Percentiles rank a stretch among this genome's conserved stretches.
Conservation (phyloP, 2,113 vertebrate genomes). For the Oryctolagus cuniculus region mOryCun1.1 NC_091442.1:19121001-19121500, state of each 20-base stretch:
- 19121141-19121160: too few species aligned
- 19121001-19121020: too few species aligned
- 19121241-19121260: background rate
- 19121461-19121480: background rate
- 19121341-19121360: background rate
- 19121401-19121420: background rate
- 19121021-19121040: too few species aligned
- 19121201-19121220: too few species aligned
- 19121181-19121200: too few species aligned
- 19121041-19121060: too few species aligned
- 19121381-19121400: background rate
- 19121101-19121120: too few species aligned
- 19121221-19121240: too few species aligned
- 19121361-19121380: background rate
- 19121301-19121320: background rate
- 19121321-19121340: background rate
- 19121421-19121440: background rate
- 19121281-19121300: background rate
- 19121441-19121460: background rate
- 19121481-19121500: background rate
- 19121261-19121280: background rate
- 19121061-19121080: too few species aligned
- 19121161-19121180: too few species aligned
- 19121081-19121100: too few species aligned
- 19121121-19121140: too few species aligned